Evolutionary conservation across 2,888 invertebrate species (phyloP), one percentile per base, ranked within the genome.

Genomic region (Polydrusus cervinus): DNA sequence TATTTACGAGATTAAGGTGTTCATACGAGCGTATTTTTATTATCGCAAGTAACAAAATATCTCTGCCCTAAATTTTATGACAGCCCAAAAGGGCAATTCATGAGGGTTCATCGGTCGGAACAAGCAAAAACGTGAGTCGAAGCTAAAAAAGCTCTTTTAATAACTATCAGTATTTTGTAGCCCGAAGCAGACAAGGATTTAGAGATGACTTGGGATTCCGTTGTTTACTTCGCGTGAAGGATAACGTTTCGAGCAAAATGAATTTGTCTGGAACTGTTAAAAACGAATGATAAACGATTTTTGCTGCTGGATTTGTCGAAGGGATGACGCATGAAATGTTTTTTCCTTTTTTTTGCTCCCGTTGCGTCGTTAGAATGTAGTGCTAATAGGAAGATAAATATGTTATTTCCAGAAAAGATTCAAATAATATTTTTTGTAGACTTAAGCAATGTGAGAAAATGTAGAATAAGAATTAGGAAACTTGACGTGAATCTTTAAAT

Each of bases 171-270:
- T 78, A 82, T 81, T 80, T 80, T 81, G 80, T 81, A 80, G 81
- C 81, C 80, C 74, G 72, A 73, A 78, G 80, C 79, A 72, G 78
- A 80, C 82, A 82, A 82, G 81, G 82, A 83, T 83, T 83, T 83
- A 83, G 80, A 80, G 81, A 80, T 79, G 81, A 80, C 82, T 82
- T 78, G 82, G 83, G 82, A 82, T 73, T 82, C 78, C 57, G 81
- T 81, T 82, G 82, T 82, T 82, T 82, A 81, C 82, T 78, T 79
- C 79, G 80, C 81, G 81, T 79, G 79, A 77, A 78, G 62, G 72
- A 72, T 68, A 72, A 72, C 69, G 72, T 49, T 75, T 30, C 34
- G 68, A 61, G 71, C 71, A 64, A 76, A 76, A 76, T 76, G 61
- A 76, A 76, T 72, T 76, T 76, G 68, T 76, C 64, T 61, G 67